These are phyloP conservation scores for Odontophorus gujanensis DNA, from an alignment of 2,113 vertebrate genomes.

Conservation along the genomic window DNA sequence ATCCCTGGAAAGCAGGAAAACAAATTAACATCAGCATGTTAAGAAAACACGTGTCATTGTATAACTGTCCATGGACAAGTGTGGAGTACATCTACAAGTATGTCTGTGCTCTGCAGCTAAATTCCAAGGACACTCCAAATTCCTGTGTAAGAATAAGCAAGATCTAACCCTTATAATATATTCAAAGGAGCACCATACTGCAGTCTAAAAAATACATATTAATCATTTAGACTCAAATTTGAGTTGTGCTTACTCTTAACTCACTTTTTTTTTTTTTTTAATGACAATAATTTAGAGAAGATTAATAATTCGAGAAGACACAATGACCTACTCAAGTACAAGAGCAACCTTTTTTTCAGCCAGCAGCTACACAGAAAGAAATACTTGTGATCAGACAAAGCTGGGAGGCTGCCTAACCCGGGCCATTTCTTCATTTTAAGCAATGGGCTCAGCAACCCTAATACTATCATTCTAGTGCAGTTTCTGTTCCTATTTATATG, in stretches of 20 bases:
- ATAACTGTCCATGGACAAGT: background rate
- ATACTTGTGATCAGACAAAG: background rate
- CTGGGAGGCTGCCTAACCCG: background rate
- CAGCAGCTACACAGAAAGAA: background rate
- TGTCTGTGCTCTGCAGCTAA: background rate
- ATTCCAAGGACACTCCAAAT: background rate
- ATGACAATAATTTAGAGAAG: background rate
- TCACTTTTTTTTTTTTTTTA: background rate
- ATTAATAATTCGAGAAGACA: background rate
- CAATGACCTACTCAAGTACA: background rate
- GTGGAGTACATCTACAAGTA: rapidly evolving
- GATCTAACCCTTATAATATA: background rate
- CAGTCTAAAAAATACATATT: background rate
- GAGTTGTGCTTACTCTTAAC: background rate
- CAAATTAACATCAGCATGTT: background rate
- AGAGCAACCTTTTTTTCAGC: background rate
- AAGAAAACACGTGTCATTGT: background rate
- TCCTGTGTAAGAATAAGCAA: background rate
- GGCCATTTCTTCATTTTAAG: background rate
- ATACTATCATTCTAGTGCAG: background rate
- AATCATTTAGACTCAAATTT: background rate
- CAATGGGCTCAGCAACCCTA: background rate
- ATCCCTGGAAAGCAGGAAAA: background rate
- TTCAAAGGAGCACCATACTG: background rate
- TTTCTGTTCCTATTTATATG: background rate